Percentiles rank a stretch among this genome's conserved stretches.
Conservation (phyloP, 2,113 vertebrate species). For the Oceanodroma tethys region DNA sequence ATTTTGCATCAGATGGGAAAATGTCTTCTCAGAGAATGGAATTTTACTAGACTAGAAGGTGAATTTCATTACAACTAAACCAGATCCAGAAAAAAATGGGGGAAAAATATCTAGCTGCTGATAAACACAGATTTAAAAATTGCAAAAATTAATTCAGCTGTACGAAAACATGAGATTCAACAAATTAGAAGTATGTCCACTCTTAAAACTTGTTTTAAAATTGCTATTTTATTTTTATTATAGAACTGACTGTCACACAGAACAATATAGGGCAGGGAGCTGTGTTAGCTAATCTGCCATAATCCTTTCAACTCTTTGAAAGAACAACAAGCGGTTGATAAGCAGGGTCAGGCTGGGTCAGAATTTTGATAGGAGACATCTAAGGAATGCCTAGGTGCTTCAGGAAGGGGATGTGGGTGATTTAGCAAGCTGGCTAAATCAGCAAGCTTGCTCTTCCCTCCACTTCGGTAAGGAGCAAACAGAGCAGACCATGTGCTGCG, state of each 20-base stretch:
- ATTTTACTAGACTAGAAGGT: background rate
- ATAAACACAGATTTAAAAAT: background rate
- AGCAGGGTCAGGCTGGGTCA: slow-evolving; percentile 54
- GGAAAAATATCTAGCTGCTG: background rate
- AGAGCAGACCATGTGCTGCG: background rate
- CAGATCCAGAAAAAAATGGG: background rate
- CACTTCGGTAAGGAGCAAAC: background rate
- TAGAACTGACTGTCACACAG: background rate
- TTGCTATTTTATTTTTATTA: slow-evolving; percentile 1
- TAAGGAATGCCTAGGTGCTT: slow-evolving; percentile 61
- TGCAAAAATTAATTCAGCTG: background rate
- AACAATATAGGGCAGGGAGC: background rate
- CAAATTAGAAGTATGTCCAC: background rate
- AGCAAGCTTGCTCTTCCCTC: background rate
- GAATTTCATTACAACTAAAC: slow-evolving; percentile 31
- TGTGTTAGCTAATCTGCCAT: slow-evolving; percentile 44
- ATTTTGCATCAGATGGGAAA: slow-evolving; percentile 18
- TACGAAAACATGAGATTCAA: background rate
- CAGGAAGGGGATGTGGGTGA: slow-evolving; percentile 31
- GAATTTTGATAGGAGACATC: slow-evolving; percentile 50
- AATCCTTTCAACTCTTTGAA: slow-evolving; percentile 52
- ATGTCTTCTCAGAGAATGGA: slow-evolving; percentile 26
- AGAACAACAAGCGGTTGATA: slow-evolving; percentile 49
- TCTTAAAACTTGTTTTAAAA: background rate
- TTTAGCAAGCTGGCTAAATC: slow-evolving; percentile 5